These are phyloP conservation scores for Eulemur rubriventer DNA, from an alignment of 2,797 vertebrate genomes.

Conservation along the genomic window DNA sequence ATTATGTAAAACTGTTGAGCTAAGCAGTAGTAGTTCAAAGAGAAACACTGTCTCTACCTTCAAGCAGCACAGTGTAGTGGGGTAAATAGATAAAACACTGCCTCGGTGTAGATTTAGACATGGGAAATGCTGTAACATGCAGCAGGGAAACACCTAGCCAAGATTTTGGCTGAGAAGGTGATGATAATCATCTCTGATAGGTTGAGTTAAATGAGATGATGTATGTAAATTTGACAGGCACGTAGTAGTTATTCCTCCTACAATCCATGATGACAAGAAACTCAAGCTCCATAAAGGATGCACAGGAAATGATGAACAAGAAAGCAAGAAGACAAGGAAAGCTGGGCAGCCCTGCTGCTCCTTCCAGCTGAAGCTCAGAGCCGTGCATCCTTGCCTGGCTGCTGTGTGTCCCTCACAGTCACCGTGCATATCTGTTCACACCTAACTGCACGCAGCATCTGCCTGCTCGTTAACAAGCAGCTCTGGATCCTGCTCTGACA, in stretches of 20 bases:
- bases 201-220: background rate
- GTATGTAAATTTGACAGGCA: background rate
- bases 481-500: background rate
- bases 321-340: background rate
- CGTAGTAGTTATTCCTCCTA: background rate
- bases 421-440: fast-evolving
- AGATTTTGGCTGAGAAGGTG: background rate
- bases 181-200: background rate
- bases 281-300: background rate
- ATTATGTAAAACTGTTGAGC: background rate
- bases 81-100: background rate
- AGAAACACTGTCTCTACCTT: background rate
- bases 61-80: background rate
- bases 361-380: background rate
- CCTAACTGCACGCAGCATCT: background rate
- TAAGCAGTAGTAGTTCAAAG: background rate
- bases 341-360: background rate
- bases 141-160: background rate
- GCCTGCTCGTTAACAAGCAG: background rate
- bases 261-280: background rate
- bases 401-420: background rate
- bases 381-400: fast-evolving
- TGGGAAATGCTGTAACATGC: no score
- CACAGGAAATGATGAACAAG: background rate
- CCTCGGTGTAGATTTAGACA: background rate